Percentiles rank a stretch among this genome's conserved stretches.
phyloP scores from a whole-genome alignment of 2,797 vertebrate species.

The Carcharodon carcharias region DNA sequence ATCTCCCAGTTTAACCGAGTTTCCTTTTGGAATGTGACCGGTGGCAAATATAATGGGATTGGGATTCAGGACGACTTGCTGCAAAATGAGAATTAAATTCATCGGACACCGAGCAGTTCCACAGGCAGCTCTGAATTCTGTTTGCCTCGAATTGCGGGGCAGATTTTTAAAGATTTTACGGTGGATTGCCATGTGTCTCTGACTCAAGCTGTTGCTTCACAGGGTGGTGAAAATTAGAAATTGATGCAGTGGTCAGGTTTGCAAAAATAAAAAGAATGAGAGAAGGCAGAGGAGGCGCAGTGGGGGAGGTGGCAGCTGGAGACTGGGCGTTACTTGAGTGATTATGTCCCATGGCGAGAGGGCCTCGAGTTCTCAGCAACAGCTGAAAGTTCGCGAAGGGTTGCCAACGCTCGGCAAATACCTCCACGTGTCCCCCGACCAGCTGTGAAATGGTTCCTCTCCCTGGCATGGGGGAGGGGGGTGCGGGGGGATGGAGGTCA shows the following conservation, averaged over 20 bases:
- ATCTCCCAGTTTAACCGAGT: neutral
- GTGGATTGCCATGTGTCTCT: neutral
- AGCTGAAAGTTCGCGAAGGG: neutral
- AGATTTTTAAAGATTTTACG: neutral
- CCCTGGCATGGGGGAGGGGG: neutral
- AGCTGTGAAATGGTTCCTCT: neutral
- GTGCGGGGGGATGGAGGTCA: neutral
- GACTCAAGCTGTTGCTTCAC: neutral
- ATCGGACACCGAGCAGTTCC: too few species aligned
- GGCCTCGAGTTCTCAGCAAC: neutral
- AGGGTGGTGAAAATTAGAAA: neutral
- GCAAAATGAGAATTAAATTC: neutral
- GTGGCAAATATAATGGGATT: neutral
- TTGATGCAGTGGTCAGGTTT: neutral
- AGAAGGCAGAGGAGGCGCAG: too few species aligned
- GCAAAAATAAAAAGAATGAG: neutral
- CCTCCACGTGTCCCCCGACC: neutral
- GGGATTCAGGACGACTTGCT: neutral
- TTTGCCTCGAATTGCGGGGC: neutral
- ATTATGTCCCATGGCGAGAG: neutral
- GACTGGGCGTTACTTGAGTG: neutral
- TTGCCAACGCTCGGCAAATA: neutral
- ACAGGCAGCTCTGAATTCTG: neutral
- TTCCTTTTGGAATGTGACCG: neutral
- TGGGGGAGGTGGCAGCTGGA: neutral